Conservation (phyloP, 2,888 invertebrate species). For the Oithona nana region DNA sequence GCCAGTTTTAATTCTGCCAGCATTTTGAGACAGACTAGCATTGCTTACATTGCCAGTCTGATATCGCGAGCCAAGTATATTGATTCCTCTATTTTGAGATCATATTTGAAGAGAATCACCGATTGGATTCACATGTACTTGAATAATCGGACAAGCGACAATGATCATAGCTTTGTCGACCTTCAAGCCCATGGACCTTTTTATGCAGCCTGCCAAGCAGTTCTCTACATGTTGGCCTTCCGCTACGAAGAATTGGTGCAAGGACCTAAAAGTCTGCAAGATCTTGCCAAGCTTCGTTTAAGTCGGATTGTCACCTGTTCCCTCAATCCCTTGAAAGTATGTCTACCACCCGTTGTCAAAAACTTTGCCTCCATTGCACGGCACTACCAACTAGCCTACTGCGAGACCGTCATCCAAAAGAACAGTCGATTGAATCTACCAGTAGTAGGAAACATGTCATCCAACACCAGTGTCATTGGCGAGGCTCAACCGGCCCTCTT, state of each 20-base stretch:
- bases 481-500: slow-evolving; percentile 11
- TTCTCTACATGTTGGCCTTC: slow-evolving; percentile 81
- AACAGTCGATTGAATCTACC: slow-evolving; percentile 34
- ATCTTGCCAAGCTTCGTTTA: slow-evolving; percentile 60
- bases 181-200: slow-evolving; percentile 63
- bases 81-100: slow-evolving; percentile 41
- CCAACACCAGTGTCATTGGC: background rate
- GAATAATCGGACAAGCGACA: slow-evolving; percentile 20
- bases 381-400: slow-evolving; percentile 73
- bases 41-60: slow-evolving; percentile 54
- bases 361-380: slow-evolving; percentile 63
- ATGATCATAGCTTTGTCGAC: slow-evolving; percentile 35
- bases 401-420: slow-evolving; percentile 69
- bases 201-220: slow-evolving; percentile 72
- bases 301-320: slow-evolving; percentile 63
- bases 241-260: slow-evolving; percentile 46
- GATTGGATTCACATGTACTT: slow-evolving; percentile 63
- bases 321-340: slow-evolving; percentile 69
- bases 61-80: slow-evolving; percentile 46
- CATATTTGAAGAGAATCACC: slow-evolving; percentile 46
- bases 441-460: slow-evolving; percentile 1
- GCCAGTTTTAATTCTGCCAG: slow-evolving; percentile 37
- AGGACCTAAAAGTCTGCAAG: slow-evolving; percentile 32
- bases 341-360: slow-evolving; percentile 52
- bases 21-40: slow-evolving; percentile 45